Evolutionary conservation across 2,888 invertebrate genomes (phyloP).

Genomic region (Bombylius major): DNA sequence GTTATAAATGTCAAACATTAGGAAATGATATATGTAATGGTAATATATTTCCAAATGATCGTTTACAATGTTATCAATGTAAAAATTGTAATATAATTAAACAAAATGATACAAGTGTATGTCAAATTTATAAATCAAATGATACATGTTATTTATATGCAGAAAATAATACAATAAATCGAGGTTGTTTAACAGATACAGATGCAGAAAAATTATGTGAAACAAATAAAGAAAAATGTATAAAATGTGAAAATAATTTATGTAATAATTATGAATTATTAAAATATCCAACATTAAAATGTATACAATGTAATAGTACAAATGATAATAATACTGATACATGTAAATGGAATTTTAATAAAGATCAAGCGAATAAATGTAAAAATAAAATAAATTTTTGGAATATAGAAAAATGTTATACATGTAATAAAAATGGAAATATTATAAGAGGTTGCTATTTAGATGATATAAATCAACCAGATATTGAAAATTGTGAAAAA

Average conservation of each 20-base stretch:
- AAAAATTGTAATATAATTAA: neutral
- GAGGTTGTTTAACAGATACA: slow-evolving; percentile 22
- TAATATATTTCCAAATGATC: slow-evolving; percentile 22
- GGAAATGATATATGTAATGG: slow-evolving; percentile 20
- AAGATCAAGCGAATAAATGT: neutral
- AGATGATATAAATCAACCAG: neutral
- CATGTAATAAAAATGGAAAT: neutral
- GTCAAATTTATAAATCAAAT: slow-evolving; percentile 9
- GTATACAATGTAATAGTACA: neutral
- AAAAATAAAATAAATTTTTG: neutral
- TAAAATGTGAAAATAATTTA: slow-evolving; percentile 11
- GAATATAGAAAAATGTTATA: neutral
- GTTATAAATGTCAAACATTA: neutral
- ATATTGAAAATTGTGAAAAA: neutral
- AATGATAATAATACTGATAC: neutral
- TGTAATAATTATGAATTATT: slow-evolving; percentile 16
- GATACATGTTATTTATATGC: slow-evolving; percentile 23
- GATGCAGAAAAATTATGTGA: slow-evolving; percentile 13
- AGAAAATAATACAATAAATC: slow-evolving; percentile 12
- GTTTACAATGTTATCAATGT: slow-evolving; percentile 27
- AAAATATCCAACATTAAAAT: neutral
- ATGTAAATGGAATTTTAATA: neutral
- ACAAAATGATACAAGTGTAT: slow-evolving; percentile 8
- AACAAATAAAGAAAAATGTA: slow-evolving; percentile 13
- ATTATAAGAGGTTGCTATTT: slow-evolving; percentile 3